Evolutionary conservation across 2,888 invertebrate species (phyloP).

Genomic region (Drosophila conformis): DNA sequence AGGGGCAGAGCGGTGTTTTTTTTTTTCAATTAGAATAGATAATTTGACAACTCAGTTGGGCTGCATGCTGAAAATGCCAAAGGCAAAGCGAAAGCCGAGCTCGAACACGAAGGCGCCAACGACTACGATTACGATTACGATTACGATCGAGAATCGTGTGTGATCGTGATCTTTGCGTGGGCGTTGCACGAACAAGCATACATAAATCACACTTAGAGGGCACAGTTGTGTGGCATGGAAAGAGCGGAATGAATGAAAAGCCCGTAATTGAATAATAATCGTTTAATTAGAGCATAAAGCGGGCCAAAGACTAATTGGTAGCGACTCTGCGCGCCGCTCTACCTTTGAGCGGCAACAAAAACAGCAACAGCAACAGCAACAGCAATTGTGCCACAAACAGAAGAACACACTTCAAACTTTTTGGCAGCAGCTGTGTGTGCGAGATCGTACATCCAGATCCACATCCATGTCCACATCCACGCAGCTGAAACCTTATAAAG

Average conservation of each 20-base stretch:
- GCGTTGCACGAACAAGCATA: slow-evolving; percentile 28
- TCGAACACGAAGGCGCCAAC: neutral
- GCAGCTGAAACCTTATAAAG: slow-evolving; percentile 50
- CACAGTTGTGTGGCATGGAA: slow-evolving; percentile 12
- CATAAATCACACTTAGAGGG: slow-evolving; percentile 71
- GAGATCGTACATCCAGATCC: slow-evolving; percentile 2
- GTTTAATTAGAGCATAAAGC: slow-evolving; percentile 55
- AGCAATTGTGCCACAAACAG: neutral
- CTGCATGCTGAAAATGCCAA: neutral
- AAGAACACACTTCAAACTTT: slow-evolving; percentile 15
- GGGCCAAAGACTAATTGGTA: slow-evolving; percentile 54
- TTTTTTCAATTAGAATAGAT: slow-evolving; percentile 66
- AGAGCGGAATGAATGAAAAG: slow-evolving; percentile 27
- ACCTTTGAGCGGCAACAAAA: slow-evolving; percentile 32
- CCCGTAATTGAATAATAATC: slow-evolving; percentile 63
- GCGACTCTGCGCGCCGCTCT: slow-evolving; percentile 39
- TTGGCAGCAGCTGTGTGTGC: slow-evolving; percentile 40
- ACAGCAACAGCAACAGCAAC: neutral
- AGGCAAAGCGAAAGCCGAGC: slow-evolving; percentile 18
- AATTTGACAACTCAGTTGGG: slow-evolving; percentile 59
- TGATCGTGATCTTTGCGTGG: slow-evolving; percentile 59
- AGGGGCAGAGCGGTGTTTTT: slow-evolving; percentile 4
- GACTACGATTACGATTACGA: slow-evolving; percentile 4
- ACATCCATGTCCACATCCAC: slow-evolving; percentile 33
- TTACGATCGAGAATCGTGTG: slow-evolving; percentile 21